Evolutionary conservation across 2,113 vertebrate species (phyloP).

Genomic region (Podiceps cristatus): DNA sequence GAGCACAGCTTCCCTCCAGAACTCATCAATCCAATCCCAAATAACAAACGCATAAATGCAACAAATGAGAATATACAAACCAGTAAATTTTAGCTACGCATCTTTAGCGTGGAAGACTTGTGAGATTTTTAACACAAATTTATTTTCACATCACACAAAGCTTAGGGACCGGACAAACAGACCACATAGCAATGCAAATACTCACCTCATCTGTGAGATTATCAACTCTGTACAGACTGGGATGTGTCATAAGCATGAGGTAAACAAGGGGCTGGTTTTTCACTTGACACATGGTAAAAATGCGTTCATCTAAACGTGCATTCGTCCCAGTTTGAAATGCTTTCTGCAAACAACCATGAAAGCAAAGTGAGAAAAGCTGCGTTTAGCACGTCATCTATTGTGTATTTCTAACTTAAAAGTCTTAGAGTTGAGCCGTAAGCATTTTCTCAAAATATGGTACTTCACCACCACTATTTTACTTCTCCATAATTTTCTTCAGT

Average conservation of each 20-base stretch:
- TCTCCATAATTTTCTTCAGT: neutral
- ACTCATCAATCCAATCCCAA: neutral
- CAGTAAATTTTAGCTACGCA: neutral
- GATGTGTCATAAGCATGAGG: slow-evolving; percentile 92
- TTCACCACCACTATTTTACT: neutral
- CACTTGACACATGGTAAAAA: slow-evolving; percentile 95
- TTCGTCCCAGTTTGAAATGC: slow-evolving; percentile 92
- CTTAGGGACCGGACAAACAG: neutral
- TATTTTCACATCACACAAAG: neutral
- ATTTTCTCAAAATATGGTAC: neutral
- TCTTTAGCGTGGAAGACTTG: neutral
- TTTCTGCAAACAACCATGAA: slow-evolving; percentile 78
- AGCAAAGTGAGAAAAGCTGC: neutral
- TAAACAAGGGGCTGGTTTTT: slow-evolving; percentile 93
- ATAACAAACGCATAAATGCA: neutral
- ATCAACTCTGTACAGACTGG: slow-evolving; percentile 89
- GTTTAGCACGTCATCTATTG: neutral
- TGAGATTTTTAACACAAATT: neutral
- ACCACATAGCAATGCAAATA: neutral
- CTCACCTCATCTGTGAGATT: slow-evolving; percentile 91
- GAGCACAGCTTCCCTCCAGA: neutral
- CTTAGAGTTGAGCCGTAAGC: neutral
- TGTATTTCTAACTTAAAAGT: neutral
- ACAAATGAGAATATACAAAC: neutral
- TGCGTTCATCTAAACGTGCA: slow-evolving; percentile 89